phyloP scores from a whole-genome alignment of 2,113 vertebrate species.

The Cyphomyrus plagiostoma region DNA sequence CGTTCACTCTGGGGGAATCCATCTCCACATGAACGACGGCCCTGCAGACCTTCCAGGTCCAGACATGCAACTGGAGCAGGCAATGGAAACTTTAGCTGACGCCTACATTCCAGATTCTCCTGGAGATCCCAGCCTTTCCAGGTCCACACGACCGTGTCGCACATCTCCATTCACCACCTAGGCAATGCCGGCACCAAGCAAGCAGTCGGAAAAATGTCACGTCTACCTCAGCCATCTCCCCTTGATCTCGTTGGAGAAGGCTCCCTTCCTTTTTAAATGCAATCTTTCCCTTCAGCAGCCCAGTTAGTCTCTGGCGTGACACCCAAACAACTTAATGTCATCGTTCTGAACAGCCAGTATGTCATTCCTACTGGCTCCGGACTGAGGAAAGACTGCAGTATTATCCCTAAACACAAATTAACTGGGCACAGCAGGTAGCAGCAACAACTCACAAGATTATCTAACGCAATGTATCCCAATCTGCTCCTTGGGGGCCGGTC shows the following conservation, averaged over 20 bases:
- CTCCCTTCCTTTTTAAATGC: not conserved
- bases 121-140: not conserved
- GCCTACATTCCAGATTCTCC: conserved; percentile 23
- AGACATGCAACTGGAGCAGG: conserved; percentile 3
- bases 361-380: not conserved
- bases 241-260: not conserved
- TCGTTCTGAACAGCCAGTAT: not conserved
- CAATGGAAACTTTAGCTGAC: conserved; percentile 1
- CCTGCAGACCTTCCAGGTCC: conserved; percentile 38
- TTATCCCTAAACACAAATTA: not conserved
- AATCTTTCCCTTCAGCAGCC: not conserved
- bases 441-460: not conserved
- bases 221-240: not conserved
- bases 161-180: not conserved
- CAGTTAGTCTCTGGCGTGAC: not conserved
- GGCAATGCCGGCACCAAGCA: not conserved
- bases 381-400: too few relatives aligned
- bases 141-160: not conserved
- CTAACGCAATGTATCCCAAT: not conserved
- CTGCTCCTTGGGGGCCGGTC: not conserved
- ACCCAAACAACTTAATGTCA: not conserved
- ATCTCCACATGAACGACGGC: conserved; percentile 24
- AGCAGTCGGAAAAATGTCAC: not conserved
- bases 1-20: not conserved
- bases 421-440: not conserved